phyloP scores from a whole-genome alignment of 2,888 invertebrate species.

The Pandemis corylana region DNA sequence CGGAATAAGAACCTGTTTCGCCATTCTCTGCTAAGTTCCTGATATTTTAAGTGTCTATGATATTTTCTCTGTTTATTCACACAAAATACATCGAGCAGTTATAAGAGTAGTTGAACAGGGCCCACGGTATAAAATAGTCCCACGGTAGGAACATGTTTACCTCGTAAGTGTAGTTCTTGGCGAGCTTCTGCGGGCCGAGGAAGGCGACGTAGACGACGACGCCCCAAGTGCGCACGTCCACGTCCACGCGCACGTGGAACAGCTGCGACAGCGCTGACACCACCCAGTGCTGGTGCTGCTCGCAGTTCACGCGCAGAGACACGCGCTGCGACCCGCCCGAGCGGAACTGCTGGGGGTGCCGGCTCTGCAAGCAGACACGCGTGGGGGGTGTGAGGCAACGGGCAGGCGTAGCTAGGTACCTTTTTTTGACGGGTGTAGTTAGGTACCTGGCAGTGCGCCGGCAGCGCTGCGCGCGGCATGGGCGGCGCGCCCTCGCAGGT shows the following conservation, averaged over 20 bases:
- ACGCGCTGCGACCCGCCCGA: conserved; percentile 65
- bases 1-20: too few species aligned
- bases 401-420: too few species aligned
- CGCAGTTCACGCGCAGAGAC: conserved; percentile 66
- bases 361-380: conserved; percentile 52
- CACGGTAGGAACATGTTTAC: conserved; percentile 47
- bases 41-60: too few species aligned
- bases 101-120: too few species aligned
- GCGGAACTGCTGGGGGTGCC: conserved; percentile 67
- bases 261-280: conserved; percentile 65
- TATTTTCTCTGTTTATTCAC: too few species aligned
- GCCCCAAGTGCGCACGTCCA: conserved; percentile 70
- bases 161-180: conserved; percentile 68
- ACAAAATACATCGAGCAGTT: too few species aligned
- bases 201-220: conserved; percentile 71
- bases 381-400: too few species aligned
- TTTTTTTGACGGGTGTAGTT: neutral
- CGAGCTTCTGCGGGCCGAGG: conserved; percentile 74
- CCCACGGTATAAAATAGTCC: too few species aligned
- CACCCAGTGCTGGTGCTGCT: conserved; percentile 71
- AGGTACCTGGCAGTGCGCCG: conserved; percentile 47
- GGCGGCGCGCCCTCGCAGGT: conserved; percentile 61
- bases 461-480: conserved; percentile 57
- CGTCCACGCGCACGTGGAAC: conserved; percentile 72
- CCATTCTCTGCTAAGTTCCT: too few species aligned